Percentiles rank a stretch among this genome's conserved stretches.
Evolutionary conservation across 2,888 invertebrate species (phyloP).

Genomic region (Clistopyga incitator): DNA sequence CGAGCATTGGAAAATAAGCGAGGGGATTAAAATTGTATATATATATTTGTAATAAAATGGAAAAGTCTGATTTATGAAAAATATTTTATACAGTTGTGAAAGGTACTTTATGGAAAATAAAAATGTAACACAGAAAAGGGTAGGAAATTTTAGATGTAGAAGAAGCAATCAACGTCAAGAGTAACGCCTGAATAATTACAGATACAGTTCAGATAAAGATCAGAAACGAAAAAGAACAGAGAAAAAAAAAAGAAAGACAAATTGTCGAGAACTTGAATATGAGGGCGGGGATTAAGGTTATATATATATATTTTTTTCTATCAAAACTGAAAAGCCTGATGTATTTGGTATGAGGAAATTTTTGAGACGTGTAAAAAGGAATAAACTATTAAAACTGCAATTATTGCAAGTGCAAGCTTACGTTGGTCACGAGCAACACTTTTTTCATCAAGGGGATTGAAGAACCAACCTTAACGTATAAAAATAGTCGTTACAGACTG

Average conservation of each 20-base stretch:
- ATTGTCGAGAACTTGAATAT: not conserved
- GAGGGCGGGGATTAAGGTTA: not conserved
- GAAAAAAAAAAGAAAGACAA: not conserved
- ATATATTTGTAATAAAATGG: not conserved
- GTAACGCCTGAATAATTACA: too few relatives aligned
- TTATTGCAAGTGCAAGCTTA: not conserved
- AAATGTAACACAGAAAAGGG: too few relatives aligned
- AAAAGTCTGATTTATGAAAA: not conserved
- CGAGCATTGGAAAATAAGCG: not conserved
- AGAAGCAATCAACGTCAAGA: too few relatives aligned
- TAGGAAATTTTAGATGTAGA: too few relatives aligned
- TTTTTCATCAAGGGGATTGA: not conserved
- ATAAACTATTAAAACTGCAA: not conserved
- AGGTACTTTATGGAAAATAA: too few relatives aligned
- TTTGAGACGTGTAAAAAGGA: too few relatives aligned
- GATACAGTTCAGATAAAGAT: not conserved
- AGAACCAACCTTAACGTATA: not conserved
- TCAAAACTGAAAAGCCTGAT: not conserved
- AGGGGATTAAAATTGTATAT: not conserved
- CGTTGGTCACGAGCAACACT: not conserved
- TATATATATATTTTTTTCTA: not conserved
- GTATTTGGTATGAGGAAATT: too few relatives aligned
- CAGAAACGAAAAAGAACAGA: not conserved
- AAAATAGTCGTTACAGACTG: not conserved
- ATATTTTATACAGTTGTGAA: too few relatives aligned